These are phyloP conservation scores for Papilio protenor DNA, from an alignment of 2,888 invertebrate genomes.

Conservation along the genomic window DNA sequence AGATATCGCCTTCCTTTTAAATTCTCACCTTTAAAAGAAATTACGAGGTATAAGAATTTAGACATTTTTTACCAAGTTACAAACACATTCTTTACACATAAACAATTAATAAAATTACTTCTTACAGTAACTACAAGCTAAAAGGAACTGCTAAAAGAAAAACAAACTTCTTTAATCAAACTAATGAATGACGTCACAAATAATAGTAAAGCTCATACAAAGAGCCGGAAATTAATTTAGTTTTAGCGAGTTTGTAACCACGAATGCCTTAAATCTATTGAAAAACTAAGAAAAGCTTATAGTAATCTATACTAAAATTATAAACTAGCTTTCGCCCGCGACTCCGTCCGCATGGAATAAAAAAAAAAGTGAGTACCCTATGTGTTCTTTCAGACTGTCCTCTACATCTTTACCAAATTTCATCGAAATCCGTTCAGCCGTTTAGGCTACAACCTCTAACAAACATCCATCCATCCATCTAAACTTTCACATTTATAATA, in stretches of 20 bases:
- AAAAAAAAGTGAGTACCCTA: too few relatives aligned
- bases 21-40: not conserved
- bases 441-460: too few relatives aligned
- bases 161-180: slow-evolving; percentile 9
- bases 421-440: too few relatives aligned
- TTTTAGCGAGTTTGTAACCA: slow-evolving; percentile 19
- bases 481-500: too few relatives aligned
- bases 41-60: not conserved
- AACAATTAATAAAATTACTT: not conserved
- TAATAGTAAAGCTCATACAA: slow-evolving; percentile 8
- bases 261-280: slow-evolving; percentile 2
- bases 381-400: too few relatives aligned
- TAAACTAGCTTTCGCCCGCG: too few relatives aligned
- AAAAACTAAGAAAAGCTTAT: slow-evolving; percentile 6
- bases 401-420: too few relatives aligned
- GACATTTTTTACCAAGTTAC: not conserved
- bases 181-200: slow-evolving; percentile 11
- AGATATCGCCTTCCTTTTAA: slow-evolving; percentile 9
- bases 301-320: not conserved
- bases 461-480: too few relatives aligned
- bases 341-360: too few relatives aligned
- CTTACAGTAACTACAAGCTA: not conserved
- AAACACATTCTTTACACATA: not conserved
- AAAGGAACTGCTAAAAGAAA: not conserved
- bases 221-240: slow-evolving; percentile 25